A percentile compares a stretch with the other conserved stretches of the same genome.
Conservation (phyloP, 2,797 vertebrate genomes). For the Trichosurus vulpecula region DNA sequence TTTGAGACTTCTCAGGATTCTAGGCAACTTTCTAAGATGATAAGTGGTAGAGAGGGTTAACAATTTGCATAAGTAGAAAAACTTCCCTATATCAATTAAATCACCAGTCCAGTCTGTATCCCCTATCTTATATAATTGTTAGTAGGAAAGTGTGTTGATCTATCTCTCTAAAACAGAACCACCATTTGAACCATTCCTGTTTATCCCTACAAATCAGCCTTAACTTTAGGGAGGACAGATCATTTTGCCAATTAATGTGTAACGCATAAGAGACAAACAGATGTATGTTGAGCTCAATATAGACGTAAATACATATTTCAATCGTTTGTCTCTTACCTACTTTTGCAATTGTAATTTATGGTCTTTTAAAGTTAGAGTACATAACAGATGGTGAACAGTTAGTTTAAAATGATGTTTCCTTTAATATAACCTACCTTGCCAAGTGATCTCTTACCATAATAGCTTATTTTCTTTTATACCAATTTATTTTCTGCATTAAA, state of each 20-base stretch:
- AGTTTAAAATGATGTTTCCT: conserved; percentile 66
- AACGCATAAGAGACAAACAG: conserved; percentile 58
- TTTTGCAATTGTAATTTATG: conserved; percentile 61
- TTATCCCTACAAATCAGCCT: conserved; percentile 19
- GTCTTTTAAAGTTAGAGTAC: conserved; percentile 64
- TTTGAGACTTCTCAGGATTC: background rate
- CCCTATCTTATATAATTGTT: background rate
- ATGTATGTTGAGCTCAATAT: conserved; percentile 22
- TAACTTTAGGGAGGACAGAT: background rate
- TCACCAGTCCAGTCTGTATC: background rate
- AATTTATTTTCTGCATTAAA: conserved; percentile 61
- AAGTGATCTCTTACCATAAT: conserved; percentile 25
- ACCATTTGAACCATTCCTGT: conserved; percentile 26
- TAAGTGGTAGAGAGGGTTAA: background rate
- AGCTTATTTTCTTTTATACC: conserved; percentile 13
- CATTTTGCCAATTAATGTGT: conserved; percentile 10
- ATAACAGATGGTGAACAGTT: conserved; percentile 58
- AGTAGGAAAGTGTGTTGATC: background rate
- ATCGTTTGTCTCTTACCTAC: conserved; percentile 62
- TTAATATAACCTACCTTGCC: conserved; percentile 42
- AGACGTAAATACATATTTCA: conserved; percentile 48
- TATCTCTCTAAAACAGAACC: background rate
- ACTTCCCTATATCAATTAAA: background rate
- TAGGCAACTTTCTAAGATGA: background rate
- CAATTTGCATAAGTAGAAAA: background rate